phyloP scores from a whole-genome alignment of 2,888 invertebrate species.

The Cheilosia vulpina region DNA sequence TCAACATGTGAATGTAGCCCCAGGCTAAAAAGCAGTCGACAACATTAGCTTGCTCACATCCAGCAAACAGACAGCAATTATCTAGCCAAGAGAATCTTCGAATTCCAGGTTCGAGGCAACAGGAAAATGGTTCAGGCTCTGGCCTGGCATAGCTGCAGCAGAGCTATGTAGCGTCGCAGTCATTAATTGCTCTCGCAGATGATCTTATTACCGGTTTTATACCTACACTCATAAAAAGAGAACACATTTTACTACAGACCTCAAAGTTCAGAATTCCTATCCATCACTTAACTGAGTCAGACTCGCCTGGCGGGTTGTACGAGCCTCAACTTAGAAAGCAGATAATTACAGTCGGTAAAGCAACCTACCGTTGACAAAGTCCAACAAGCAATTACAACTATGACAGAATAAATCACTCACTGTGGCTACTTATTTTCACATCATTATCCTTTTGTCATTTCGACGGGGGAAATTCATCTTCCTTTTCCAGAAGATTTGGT shows the following conservation, averaged over 20 bases:
- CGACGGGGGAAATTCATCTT: slow-evolving; percentile 64
- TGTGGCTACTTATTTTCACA: slow-evolving; percentile 49
- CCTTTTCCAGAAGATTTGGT: slow-evolving; percentile 47
- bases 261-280: background rate
- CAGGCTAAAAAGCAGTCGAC: no score
- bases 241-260: background rate
- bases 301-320: background rate
- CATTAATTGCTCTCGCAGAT: no score
- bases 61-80: no score
- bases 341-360: slow-evolving; percentile 33
- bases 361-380: slow-evolving; percentile 41
- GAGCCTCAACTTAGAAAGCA: slow-evolving; percentile 33
- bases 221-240: background rate
- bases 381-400: slow-evolving; percentile 37
- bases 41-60: no score
- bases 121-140: no score
- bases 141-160: no score
- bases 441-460: slow-evolving; percentile 60
- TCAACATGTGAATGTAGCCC: no score
- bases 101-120: no score
- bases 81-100: no score
- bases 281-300: background rate
- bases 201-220: no score
- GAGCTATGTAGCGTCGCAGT: no score
- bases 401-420: slow-evolving; percentile 64